phyloP scores from a whole-genome alignment of 92 coral and sea anemone genomes.

The Nematostella vectensis region DNA sequence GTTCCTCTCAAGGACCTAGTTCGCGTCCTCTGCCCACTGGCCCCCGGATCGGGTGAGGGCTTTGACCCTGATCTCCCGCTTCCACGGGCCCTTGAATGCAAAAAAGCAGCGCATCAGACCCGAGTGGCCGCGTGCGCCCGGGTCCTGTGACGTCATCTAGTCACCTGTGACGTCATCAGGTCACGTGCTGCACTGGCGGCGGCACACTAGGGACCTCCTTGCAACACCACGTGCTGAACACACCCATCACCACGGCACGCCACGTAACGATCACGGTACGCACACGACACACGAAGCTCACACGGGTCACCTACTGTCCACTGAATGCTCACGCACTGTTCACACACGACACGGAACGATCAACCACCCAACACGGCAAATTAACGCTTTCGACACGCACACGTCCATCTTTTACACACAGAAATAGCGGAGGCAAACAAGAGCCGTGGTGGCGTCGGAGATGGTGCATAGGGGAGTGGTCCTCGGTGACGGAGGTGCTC shows the following conservation, averaged over 20 bases:
- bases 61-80: slow-evolving; percentile 76
- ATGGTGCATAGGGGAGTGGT: slow-evolving; percentile 29
- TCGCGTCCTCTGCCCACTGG: slow-evolving; percentile 59
- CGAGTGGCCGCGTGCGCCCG: slow-evolving; percentile 33
- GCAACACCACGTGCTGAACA: slow-evolving; percentile 26
- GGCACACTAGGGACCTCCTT: slow-evolving; percentile 36
- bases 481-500: slow-evolving; percentile 11
- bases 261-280: too few species aligned
- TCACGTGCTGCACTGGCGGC: slow-evolving; percentile 21
- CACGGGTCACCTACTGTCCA: too few species aligned
- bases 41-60: slow-evolving; percentile 84
- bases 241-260: slow-evolving; percentile 1
- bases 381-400: too few species aligned
- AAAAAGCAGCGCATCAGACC: slow-evolving; percentile 78
- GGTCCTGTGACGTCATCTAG: background rate
- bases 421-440: slow-evolving; percentile 5
- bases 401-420: background rate
- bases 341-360: background rate
- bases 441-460: slow-evolving; percentile 30
- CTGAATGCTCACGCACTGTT: background rate
- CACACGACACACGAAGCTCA: too few species aligned
- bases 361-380: too few species aligned
- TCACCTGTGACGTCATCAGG: slow-evolving; percentile 5
- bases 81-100: slow-evolving; percentile 87
- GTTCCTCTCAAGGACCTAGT: slow-evolving; percentile 70